These are phyloP conservation scores for Podocnemis expansa DNA, from an alignment of 2,113 vertebrate species.

Conservation along the genomic window DNA sequence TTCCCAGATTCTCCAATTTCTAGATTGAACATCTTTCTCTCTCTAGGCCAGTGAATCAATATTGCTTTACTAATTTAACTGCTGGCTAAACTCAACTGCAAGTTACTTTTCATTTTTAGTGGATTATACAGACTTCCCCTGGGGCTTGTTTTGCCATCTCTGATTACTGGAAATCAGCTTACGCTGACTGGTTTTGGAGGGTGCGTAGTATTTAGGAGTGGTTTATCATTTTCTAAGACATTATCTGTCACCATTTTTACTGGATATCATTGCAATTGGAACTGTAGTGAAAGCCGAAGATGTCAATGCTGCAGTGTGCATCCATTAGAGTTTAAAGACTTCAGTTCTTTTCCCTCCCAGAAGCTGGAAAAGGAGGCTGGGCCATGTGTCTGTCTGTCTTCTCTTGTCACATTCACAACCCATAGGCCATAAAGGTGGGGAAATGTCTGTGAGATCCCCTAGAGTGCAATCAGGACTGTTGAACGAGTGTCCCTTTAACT, in stretches of 20 bases:
- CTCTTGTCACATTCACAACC: too few species aligned
- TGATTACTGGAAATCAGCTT: not conserved
- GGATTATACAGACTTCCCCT: not conserved
- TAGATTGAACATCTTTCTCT: not conserved
- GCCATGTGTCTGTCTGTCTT: too few species aligned
- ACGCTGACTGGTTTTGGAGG: not conserved
- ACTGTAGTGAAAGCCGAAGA: not conserved
- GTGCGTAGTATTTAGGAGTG: not conserved
- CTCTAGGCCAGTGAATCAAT: not conserved
- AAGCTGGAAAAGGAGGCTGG: too few species aligned
- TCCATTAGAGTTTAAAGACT: too few species aligned
- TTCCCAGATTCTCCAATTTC: accelerated
- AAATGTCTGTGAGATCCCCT: too few species aligned
- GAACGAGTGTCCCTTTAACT: too few species aligned
- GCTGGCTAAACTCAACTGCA: not conserved
- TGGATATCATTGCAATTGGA: not conserved
- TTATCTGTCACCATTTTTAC: not conserved
- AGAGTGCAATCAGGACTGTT: too few species aligned
- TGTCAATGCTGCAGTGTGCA: not conserved
- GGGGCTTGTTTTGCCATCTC: not conserved
- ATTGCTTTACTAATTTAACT: not conserved
- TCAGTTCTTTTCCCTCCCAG: too few species aligned
- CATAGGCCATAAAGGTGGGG: too few species aligned
- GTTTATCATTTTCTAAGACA: not conserved
- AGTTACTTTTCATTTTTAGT: not conserved